Conservation (phyloP, 2,888 invertebrate genomes). For the Apodemia hepburni region DNA sequence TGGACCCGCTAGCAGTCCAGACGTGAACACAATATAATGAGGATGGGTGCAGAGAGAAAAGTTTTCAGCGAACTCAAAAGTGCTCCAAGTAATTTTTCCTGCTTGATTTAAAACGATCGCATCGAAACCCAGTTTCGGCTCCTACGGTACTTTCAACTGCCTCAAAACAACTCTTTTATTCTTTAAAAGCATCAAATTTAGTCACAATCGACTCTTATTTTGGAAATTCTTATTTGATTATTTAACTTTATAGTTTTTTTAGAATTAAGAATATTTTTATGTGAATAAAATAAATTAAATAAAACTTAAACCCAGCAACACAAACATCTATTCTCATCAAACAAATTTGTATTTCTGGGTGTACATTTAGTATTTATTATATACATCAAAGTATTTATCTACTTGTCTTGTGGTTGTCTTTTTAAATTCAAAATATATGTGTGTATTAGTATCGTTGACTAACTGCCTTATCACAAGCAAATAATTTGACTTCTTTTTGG, state of each 20-base stretch:
- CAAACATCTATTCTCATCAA: too few species aligned
- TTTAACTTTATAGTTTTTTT: not conserved
- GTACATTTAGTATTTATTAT: too few species aligned
- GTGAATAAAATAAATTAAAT: too few species aligned
- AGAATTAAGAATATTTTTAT: too few species aligned
- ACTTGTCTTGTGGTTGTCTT: too few species aligned
- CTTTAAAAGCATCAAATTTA: constrained; percentile 27
- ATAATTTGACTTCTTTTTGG: too few species aligned
- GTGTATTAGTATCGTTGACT: too few species aligned
- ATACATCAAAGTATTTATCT: too few species aligned
- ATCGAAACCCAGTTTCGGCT: constrained; percentile 52
- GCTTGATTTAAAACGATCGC: constrained; percentile 69
- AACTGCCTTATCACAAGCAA: too few species aligned
- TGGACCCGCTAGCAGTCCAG: constrained; percentile 37
- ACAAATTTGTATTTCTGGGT: too few species aligned
- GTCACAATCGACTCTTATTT: not conserved
- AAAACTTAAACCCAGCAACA: too few species aligned
- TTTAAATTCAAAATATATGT: too few species aligned
- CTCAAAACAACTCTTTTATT: constrained; percentile 31
- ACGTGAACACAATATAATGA: constrained; percentile 76
- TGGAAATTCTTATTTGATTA: not conserved
- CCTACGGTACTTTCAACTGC: constrained; percentile 42
- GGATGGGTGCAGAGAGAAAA: constrained; percentile 57
- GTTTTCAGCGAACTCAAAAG: constrained; percentile 66
- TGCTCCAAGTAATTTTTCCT: constrained; percentile 68